Evolutionary conservation across 2,113 vertebrate species (phyloP), one percentile per base, ranked within the genome.

Genomic region (Centropus unirufus): DNA sequence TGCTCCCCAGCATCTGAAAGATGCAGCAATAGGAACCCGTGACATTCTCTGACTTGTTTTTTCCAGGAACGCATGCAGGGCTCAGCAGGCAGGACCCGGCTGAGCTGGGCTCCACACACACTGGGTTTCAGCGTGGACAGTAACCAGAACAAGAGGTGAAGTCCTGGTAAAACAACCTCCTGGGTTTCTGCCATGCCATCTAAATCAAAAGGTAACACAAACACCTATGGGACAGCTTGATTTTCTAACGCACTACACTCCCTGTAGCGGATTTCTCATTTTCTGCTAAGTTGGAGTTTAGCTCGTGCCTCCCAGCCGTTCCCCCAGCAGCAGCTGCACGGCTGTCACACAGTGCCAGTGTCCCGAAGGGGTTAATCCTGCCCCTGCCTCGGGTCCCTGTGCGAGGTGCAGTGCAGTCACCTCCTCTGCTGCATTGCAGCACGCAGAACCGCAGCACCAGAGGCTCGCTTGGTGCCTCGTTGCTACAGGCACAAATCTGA

Each of bases 341-440:
- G 36, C 36, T 36, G 36, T 30, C 51, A 32, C 29, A 12, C 22
- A 26, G 18, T 27, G 34, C 8, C 1, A 5, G 8, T 19, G 7
- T 2, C 81, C 19, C 7, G 55, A 54, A 74, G 47, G 3, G 19
- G 81, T 39, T 77, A 68, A 85, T 3, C 3, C 6, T 18, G 39
- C 39, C n/a, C 14, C 32, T 49, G 89, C 75, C 44, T 4, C 40
- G 34, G 84, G 74, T 44, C n/a, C 52, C 49, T 49, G 39, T 18
- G 74, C 55, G 8, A 13, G 23, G 70, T 42, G 78, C 58, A 89
- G 72, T 7, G 49, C 21, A 51, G 68, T 75, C 21, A 68, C 89
- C 64, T 95, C 40, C 36, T 85, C 80, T 97, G 89, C 91, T 96
- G 94, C 89, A 96, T 59, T 96, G 87, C 90, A 93, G 94, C 95